Evolutionary conservation across 2,797 vertebrate genomes (phyloP).

Genomic region (Hypotaenidia philippensis): DNA sequence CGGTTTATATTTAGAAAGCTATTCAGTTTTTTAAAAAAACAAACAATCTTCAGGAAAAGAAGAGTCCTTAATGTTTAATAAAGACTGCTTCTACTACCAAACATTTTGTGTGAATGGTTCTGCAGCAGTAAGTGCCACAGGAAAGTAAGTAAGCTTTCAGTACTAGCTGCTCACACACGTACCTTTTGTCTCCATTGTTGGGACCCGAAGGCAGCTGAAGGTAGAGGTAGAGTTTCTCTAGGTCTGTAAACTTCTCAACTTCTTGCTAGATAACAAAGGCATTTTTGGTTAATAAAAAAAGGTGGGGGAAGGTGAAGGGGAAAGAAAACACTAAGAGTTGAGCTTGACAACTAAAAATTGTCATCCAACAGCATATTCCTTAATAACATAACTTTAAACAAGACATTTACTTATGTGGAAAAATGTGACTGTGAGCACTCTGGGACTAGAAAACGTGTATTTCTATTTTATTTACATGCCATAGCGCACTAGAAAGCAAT

Average conservation of each 20-base stretch:
- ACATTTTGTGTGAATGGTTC: not conserved
- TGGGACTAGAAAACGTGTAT: not conserved
- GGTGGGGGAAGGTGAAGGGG: not conserved
- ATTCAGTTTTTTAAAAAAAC: not conserved
- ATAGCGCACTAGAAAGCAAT: not conserved
- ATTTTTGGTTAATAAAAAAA: not conserved
- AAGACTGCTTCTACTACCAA: not conserved
- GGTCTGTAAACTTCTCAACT: slow-evolving; percentile 99
- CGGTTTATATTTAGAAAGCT: not conserved
- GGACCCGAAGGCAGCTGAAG: slow-evolving; percentile 99
- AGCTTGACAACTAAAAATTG: not conserved
- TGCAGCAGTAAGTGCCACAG: not conserved
- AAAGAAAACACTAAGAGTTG: not conserved
- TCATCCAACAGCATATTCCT: not conserved
- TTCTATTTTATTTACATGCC: not conserved
- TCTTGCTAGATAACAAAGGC: slow-evolving; percentile 89
- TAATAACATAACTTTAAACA: not conserved
- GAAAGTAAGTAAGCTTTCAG: not conserved
- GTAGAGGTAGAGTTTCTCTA: slow-evolving; percentile 99
- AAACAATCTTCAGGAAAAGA: not conserved
- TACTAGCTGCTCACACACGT: not conserved
- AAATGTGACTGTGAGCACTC: not conserved
- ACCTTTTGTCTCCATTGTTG: slow-evolving; percentile 99
- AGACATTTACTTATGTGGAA: not conserved
- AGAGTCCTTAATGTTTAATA: not conserved